Percentiles rank a stretch among this genome's conserved stretches.
These are phyloP conservation scores for Zootermopsis nevadensis DNA, from an alignment of 2,888 invertebrate species.

Conservation along the genomic window DNA sequence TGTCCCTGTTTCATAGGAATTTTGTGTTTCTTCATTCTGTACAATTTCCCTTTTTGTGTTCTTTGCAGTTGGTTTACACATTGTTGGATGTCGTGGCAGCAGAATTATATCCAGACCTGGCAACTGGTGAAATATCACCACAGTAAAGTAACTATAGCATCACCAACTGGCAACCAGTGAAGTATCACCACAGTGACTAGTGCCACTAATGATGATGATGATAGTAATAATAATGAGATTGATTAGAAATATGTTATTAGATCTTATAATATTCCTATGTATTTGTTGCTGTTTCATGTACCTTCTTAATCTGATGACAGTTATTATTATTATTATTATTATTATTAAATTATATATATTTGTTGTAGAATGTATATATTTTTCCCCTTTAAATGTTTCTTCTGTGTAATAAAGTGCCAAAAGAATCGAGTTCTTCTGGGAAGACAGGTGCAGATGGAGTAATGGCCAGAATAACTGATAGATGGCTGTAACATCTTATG, in stretches of 20 bases:
- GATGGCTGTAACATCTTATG: no score
- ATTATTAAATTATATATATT: neutral
- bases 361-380: neutral
- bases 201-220: neutral
- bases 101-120: conserved; percentile 81
- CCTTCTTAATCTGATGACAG: neutral
- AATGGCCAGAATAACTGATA: no score
- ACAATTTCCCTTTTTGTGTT: neutral
- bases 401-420: neutral
- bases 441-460: no score
- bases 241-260: neutral
- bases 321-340: conserved; percentile 5
- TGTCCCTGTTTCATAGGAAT: no score
- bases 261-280: neutral
- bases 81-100: conserved; percentile 79
- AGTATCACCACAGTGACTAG: neutral
- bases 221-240: neutral
- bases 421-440: no score
- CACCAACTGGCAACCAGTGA: no score
- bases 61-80: conserved; percentile 75
- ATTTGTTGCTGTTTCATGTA: conserved; percentile 11
- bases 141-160: conserved; percentile 10
- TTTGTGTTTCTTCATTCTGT: neutral
- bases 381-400: neutral
- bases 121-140: conserved; percentile 52